Conservation (phyloP, 2,797 vertebrate genomes). For the Peromyscus eremicus region DNA sequence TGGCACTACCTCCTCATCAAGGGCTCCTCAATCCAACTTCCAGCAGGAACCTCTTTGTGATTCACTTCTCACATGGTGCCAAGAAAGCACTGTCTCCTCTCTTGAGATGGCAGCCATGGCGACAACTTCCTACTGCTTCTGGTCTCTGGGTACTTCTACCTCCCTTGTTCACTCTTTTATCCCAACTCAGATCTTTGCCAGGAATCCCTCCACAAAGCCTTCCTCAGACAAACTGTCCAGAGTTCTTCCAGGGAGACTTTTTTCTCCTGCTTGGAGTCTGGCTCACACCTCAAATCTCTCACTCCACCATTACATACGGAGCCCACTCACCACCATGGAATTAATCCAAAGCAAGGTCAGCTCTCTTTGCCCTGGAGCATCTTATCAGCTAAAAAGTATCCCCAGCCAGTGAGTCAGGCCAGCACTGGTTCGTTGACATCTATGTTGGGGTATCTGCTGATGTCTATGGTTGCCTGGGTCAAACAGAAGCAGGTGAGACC, state of each 20-base stretch:
- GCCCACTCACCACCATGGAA: not conserved
- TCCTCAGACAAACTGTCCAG: not conserved
- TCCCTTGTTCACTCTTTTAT: not conserved
- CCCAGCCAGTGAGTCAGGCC: not conserved
- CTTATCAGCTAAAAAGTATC: not conserved
- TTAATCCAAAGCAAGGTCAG: not conserved
- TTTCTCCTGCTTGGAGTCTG: not conserved
- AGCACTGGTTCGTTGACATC: not conserved
- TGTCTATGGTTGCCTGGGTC: not conserved
- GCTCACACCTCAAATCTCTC: not conserved
- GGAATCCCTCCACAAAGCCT: not conserved
- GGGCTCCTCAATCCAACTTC: not conserved
- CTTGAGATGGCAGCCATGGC: not conserved
- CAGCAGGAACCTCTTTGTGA: not conserved
- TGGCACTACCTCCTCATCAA: not conserved
- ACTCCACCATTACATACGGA: too few species aligned
- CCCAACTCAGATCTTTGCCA: not conserved
- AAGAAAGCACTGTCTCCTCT: not conserved
- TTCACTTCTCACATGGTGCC: not conserved
- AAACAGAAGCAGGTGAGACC: not conserved
- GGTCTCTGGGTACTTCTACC: not conserved
- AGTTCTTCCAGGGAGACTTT: not conserved
- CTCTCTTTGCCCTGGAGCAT: not conserved
- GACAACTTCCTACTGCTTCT: not conserved
- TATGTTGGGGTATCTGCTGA: not conserved